Conservation (phyloP, 23 tunicate species). For the Botrylloides violaceus region DNA sequence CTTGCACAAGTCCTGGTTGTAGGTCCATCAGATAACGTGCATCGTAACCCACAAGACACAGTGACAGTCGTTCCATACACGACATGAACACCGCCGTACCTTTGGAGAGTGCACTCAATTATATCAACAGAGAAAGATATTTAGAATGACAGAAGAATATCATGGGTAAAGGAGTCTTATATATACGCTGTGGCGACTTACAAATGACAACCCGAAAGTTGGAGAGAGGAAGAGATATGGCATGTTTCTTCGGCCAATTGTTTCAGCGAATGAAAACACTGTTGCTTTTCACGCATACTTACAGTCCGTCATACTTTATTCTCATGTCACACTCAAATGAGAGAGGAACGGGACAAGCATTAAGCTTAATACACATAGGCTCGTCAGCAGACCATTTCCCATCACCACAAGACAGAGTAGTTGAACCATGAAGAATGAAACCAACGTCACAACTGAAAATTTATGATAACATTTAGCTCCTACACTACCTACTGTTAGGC, state of each 20-base stretch:
- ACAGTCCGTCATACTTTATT: slow-evolving; percentile 36
- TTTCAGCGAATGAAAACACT: not conserved
- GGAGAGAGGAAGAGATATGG: not conserved
- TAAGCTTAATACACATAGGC: slow-evolving; percentile 35
- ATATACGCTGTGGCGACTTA: not conserved
- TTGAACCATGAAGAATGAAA: slow-evolving; percentile 36
- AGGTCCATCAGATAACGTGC: slow-evolving; percentile 11
- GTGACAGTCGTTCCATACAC: slow-evolving; percentile 36
- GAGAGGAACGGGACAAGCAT: slow-evolving; percentile 23
- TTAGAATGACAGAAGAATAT: not conserved
- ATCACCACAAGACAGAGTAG: slow-evolving; percentile 26
- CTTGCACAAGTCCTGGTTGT: slow-evolving; percentile 21
- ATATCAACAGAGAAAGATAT: not conserved
- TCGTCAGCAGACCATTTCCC: slow-evolving; percentile 38
- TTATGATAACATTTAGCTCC: too few relatives aligned
- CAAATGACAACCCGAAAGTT: not conserved
- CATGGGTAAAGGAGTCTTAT: not conserved
- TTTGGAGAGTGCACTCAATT: too few relatives aligned
- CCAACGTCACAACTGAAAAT: slow-evolving; percentile 50
- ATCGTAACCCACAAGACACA: slow-evolving; percentile 29
- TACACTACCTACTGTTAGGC: too few relatives aligned
- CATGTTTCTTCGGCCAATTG: not conserved
- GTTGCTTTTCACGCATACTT: too few relatives aligned
- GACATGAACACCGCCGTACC: slow-evolving; percentile 15
- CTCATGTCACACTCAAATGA: slow-evolving; percentile 13